Evolutionary conservation across 1,140 invertebrate species (phyloP), one percentile per base, ranked within the genome.

Genomic region (Drosophila triauraria): DNA sequence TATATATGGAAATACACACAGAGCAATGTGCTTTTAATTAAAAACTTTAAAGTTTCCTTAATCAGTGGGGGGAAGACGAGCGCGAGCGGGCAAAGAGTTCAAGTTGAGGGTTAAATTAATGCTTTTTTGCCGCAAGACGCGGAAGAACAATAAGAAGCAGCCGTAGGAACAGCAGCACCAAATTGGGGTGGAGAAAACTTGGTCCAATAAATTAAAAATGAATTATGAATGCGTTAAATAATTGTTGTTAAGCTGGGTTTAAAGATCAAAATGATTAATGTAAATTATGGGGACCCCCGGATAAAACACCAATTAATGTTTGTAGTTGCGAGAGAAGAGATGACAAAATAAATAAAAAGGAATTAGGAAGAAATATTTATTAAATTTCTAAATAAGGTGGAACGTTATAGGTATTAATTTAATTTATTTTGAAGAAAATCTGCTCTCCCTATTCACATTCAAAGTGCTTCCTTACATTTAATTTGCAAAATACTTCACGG

Each of bases 11-110:
- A 88, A 88, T 88, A 54, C 25, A 56, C 53, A 56, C 72, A 80
- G 76, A 81, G 80, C 80, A 87, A 87, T 88, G 86, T 84, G 84
- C 77, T 72, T 87, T 87, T 87, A 87, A 87, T 87, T 87, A 87
- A 87, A 78, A 88, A 86, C 84, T 84, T 82, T 72, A 88, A 87
- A 69, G 48, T 75, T 75, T 74, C 42, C 44, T 75, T 53, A 74
- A 75, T 53, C 67, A 46, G 20, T 42, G 42, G 56, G 2, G 9
- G 17, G n/a, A 1, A 27, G 44, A 2, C 10, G 20, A 1, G 20
- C 20, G 20, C 20, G 20, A 20, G 20, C 20, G 20, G 38, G 7
- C 13, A 46, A 13, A 15, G 67, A 71, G 69, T 72, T 74, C 67
- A 74, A 54, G 25, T 75, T 47, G 70, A 20, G 71, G 71, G 71